Percentiles rank a stretch among this genome's conserved stretches.
phyloP scores from a whole-genome alignment of 2,113 vertebrate species.

The Oceanites oceanicus region DNA sequence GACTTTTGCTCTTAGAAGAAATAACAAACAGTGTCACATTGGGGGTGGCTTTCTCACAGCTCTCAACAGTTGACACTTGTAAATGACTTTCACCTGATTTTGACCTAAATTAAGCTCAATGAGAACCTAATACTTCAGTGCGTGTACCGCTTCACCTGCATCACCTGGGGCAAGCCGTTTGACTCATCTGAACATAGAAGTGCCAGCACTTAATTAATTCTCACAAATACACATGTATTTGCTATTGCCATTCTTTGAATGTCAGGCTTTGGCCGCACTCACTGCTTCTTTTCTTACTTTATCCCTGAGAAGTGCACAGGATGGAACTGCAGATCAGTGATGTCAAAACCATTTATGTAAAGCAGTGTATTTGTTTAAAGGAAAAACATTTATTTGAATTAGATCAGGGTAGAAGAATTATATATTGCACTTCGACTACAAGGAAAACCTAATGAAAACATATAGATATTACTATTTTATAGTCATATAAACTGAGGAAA shows the following conservation, averaged over 20 bases:
- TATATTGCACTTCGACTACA: not conserved
- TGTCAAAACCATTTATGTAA: not conserved
- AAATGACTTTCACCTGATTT: conserved; percentile 12
- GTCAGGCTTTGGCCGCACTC: not conserved
- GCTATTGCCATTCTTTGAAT: not conserved
- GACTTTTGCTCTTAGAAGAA: conserved; percentile 10
- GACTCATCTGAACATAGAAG: not conserved
- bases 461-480: not conserved
- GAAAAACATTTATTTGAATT: not conserved
- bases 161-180: not conserved
- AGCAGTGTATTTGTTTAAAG: not conserved
- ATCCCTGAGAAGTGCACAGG: not conserved
- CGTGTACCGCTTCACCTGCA: not conserved
- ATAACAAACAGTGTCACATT: not conserved
- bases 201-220: not conserved
- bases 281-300: not conserved
- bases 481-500: not conserved
- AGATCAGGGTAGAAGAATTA: not conserved
- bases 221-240: not conserved
- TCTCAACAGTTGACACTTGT: not conserved
- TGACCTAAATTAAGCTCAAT: conserved; percentile 1
- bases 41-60: not conserved
- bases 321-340: not conserved
- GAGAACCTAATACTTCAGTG: not conserved
- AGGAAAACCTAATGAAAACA: not conserved